Conservation (phyloP, 2,888 invertebrate genomes). For the Amphipoea lucens region DNA sequence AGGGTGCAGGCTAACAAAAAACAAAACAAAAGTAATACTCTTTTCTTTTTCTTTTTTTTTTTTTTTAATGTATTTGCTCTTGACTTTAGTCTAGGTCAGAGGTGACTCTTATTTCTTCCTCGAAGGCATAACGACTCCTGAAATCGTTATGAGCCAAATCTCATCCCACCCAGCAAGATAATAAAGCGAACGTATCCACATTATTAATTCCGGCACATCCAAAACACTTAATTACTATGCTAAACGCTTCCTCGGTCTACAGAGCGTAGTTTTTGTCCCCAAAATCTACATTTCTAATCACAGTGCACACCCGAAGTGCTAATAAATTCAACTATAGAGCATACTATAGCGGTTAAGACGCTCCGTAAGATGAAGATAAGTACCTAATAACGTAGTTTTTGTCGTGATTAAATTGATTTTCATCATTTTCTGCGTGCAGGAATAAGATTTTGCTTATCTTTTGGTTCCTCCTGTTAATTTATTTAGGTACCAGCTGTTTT, state of each 20-base stretch:
- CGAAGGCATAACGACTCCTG: not conserved
- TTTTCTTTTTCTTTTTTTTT: too few species aligned
- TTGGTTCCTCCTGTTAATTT: not conserved
- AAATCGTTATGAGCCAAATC: slow-evolving; percentile 10
- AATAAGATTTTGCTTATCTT: not conserved
- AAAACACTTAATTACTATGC: slow-evolving; percentile 76
- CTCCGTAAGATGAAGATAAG: slow-evolving; percentile 28
- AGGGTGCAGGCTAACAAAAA: too few species aligned
- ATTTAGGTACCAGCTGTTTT: not conserved
- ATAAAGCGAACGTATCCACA: slow-evolving; percentile 50
- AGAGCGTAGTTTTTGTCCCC: slow-evolving; percentile 74
- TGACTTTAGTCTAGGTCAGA: too few species aligned
- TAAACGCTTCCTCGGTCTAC: slow-evolving; percentile 68
- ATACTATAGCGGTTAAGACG: slow-evolving; percentile 47
- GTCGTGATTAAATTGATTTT: not conserved
- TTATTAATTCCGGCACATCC: slow-evolving; percentile 54
- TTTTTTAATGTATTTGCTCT: too few species aligned
- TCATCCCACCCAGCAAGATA: slow-evolving; percentile 20
- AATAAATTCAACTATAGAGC: slow-evolving; percentile 73
- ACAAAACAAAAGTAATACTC: too few species aligned
- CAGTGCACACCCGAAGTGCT: slow-evolving; percentile 64
- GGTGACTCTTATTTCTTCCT: too few species aligned
- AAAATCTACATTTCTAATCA: slow-evolving; percentile 79
- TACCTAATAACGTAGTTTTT: not conserved
- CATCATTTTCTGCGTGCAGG: not conserved